These are phyloP conservation scores for Sipha maydis DNA, from an alignment of 2,888 invertebrate species.

Conservation along the genomic window DNA sequence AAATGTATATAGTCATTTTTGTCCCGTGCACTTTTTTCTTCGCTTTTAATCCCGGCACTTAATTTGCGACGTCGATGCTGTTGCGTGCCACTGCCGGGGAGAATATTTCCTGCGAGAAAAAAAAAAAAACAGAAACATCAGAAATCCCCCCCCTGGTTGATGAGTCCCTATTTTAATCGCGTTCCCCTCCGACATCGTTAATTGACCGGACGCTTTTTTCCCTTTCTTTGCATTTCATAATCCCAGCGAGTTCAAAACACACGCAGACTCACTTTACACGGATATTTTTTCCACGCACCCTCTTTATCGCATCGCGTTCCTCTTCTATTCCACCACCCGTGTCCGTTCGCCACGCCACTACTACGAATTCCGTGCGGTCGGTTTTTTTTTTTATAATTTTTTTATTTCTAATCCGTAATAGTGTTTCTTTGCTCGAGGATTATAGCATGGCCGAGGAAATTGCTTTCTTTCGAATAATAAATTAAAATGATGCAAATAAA, in stretches of 20 bases:
- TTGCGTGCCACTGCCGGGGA: not conserved
- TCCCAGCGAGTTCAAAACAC: conserved; percentile 50
- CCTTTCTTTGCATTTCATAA: conserved; percentile 61
- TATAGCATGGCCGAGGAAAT: conserved; percentile 42
- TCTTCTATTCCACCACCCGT: not conserved
- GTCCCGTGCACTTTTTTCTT: not conserved
- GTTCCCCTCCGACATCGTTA: conserved; percentile 53
- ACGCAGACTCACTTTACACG: conserved; percentile 9
- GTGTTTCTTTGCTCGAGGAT: conserved; percentile 36
- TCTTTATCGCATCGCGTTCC: not conserved
- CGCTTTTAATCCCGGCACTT: conserved; percentile 58
- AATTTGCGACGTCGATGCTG: conserved; percentile 59
- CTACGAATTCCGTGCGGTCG: not conserved
- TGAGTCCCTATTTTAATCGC: conserved; percentile 52
- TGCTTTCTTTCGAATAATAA: conserved; percentile 56
- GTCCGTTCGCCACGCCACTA: not conserved
- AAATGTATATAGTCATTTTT: conserved; percentile 12
- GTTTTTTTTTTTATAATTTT: conserved; percentile 2
- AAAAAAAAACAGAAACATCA: conserved; percentile 9
- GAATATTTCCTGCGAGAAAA: not conserved
- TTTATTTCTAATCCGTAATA: conserved; percentile 32
- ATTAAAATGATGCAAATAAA: conserved; percentile 27
- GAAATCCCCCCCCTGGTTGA: conserved; percentile 37
- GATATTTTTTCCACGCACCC: not conserved
- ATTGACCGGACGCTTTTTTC: conserved; percentile 61